A percentile compares a stretch with the other conserved stretches of the same genome.
Conservation (phyloP, 2,797 vertebrate genomes). For the Xenentodon cancila region DNA sequence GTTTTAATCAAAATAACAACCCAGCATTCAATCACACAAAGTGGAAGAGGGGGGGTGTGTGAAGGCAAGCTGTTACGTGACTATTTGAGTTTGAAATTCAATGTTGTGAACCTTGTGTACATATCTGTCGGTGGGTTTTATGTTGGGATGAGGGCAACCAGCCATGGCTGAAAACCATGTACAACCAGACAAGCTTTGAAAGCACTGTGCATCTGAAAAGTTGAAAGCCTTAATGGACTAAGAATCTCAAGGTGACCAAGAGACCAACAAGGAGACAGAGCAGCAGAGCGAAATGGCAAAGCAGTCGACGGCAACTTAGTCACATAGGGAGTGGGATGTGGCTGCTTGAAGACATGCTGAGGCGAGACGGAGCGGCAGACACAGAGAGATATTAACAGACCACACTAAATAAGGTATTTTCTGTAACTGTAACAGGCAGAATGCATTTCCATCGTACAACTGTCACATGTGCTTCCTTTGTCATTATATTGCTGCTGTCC, state of each 20-base stretch:
- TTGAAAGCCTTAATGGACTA: constrained; percentile 73
- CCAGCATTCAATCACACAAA: constrained; percentile 17
- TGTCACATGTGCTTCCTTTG: constrained; percentile 23
- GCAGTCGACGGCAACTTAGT: constrained; percentile 33
- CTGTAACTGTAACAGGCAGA: constrained; percentile 25
- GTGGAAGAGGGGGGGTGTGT: neutral
- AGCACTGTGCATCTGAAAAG: constrained; percentile 46
- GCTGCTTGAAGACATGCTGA: constrained; percentile 11
- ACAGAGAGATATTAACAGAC: constrained; percentile 24
- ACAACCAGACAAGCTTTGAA: constrained; percentile 47
- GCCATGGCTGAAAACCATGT: constrained; percentile 52
- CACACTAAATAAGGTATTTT: constrained; percentile 46
- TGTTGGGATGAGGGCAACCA: constrained; percentile 17
- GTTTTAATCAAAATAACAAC: neutral
- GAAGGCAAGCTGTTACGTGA: constrained; percentile 11
- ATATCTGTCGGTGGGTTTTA: constrained; percentile 15
- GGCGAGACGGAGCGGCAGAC: constrained; percentile 2
- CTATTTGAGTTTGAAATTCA: constrained; percentile 7
- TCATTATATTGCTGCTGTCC: neutral
- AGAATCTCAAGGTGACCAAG: constrained; percentile 64
- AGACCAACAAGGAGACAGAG: constrained; percentile 53
- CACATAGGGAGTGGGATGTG: constrained; percentile 9
- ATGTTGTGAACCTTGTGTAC: neutral
- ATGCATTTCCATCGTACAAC: constrained; percentile 43
- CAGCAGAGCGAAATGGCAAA: constrained; percentile 31